Evolutionary conservation across 2,113 vertebrate species (phyloP).

Genomic region (Gulo gulo): DNA sequence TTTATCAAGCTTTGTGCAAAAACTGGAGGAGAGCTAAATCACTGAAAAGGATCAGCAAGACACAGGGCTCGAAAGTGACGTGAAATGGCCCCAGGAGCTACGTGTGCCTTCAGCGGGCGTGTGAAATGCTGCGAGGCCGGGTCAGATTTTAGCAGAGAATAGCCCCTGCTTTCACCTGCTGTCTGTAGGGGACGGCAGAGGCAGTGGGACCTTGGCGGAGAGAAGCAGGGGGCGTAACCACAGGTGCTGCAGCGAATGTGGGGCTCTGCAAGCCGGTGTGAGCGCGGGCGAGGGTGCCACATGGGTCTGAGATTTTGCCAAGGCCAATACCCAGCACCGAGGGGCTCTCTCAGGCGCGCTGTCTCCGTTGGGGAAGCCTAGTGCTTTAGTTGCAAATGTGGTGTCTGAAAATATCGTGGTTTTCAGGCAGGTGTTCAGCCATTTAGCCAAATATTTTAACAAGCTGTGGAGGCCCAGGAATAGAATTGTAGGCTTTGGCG

Average conservation of each 20-base stretch:
- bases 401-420: constrained; percentile 16
- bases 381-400: neutral
- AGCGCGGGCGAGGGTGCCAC: neutral
- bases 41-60: neutral
- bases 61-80: neutral
- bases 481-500: neutral
- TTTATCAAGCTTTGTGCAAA: neutral
- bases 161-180: neutral
- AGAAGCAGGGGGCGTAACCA: neutral
- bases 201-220: neutral
- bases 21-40: neutral
- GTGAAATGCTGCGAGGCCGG: neutral
- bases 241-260: neutral
- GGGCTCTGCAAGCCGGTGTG: neutral
- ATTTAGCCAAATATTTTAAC: constrained; percentile 40
- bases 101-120: neutral
- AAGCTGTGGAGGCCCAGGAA: neutral
- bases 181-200: neutral
- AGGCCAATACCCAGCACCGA: neutral
- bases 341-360: neutral
- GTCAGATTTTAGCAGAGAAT: neutral
- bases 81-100: neutral
- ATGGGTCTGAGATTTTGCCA: neutral
- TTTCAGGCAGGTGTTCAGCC: neutral
- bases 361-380: neutral